Evolutionary conservation across 2,113 vertebrate species (phyloP), one percentile per base, ranked within the genome.

Genomic region (Dipodomys merriami): DNA sequence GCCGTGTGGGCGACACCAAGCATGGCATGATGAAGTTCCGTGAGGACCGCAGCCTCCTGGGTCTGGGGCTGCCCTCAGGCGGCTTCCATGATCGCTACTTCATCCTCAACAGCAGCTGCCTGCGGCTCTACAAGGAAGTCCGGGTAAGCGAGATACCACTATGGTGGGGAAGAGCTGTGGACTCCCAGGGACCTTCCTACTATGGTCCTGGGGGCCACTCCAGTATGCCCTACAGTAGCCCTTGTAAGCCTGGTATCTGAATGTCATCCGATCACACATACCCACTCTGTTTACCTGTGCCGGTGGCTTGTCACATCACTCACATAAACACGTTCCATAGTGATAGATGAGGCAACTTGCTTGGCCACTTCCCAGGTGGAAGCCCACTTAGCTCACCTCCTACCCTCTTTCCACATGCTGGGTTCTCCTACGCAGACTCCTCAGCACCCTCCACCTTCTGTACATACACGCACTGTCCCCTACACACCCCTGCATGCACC

Each of bases 41-140:
- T 0, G 99, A 99, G 94, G 99, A 99, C 96, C 98, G 98, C 76
- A 99, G 98, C 96, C 96, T 99, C 73, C 97, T 99, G 95, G 98
- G 99, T 5, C 97, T 99, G 35, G 99, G 99, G 4, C 97, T 99
- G 2, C 96, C 97, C 64, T 94, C 95, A 0, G 97, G 98, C 0
- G 98, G 98, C 96, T 99, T 99, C 97, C 98, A 99, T 0, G 99
- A 99, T 69, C 98, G 99, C 33, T 99, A 99, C 98, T 99, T 99
- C 96, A 99, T 99, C 95, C 98, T 99, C 71, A 99, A 97, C 92
- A 97, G 95, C 91, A 97, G 29, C 93, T 98, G 98, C 6, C 98
- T 99, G 20, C 98, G 99, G 72, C 99, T 99, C 95, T 99, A 99
- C 98, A 99, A 99, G 94, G 99, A 99, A 92, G 98, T 99, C 76